Conservation (phyloP, 1,140 invertebrate genomes). For the Conus betulinus region DNA sequence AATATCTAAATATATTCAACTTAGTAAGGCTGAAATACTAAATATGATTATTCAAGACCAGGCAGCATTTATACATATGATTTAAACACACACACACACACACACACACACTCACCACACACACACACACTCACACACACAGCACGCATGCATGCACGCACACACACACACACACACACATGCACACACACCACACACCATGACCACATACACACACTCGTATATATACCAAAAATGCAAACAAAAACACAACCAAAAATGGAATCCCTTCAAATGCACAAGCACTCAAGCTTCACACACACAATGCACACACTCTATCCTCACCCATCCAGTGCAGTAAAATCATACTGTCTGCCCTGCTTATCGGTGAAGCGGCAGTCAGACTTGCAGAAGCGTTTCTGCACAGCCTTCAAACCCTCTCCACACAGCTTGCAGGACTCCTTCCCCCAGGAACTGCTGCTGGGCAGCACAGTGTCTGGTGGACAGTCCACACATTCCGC, state of each 20-base stretch:
- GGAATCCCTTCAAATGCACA: neutral
- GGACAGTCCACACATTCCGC: slow-evolving; percentile 76
- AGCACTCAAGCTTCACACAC: neutral
- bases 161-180: too few relatives aligned
- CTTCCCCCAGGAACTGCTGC: slow-evolving; percentile 74
- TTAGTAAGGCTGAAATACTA: too few relatives aligned
- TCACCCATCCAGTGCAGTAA: slow-evolving; percentile 76
- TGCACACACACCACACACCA: too few relatives aligned
- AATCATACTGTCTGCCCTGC: slow-evolving; percentile 75
- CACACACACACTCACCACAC: too few relatives aligned
- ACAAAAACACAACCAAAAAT: neutral
- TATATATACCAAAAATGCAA: neutral
- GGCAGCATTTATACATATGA: neutral
- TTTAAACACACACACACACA: too few relatives aligned
- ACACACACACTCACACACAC: too few relatives aligned
- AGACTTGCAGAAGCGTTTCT: slow-evolving; percentile 65
- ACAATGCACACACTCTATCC: slow-evolving; percentile 1
- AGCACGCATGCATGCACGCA: too few relatives aligned
- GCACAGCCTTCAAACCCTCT: slow-evolving; percentile 62
- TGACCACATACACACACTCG: neutral
- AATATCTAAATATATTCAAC: too few relatives aligned
- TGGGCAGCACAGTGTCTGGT: slow-evolving; percentile 76
- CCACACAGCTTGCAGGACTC: slow-evolving; percentile 79
- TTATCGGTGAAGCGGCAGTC: slow-evolving; percentile 66
- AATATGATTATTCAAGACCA: too few relatives aligned